Percentiles rank a stretch among this genome's conserved stretches.
These are phyloP conservation scores for Tiliacea aurago DNA, from an alignment of 2,888 invertebrate genomes.

Conservation along the genomic window DNA sequence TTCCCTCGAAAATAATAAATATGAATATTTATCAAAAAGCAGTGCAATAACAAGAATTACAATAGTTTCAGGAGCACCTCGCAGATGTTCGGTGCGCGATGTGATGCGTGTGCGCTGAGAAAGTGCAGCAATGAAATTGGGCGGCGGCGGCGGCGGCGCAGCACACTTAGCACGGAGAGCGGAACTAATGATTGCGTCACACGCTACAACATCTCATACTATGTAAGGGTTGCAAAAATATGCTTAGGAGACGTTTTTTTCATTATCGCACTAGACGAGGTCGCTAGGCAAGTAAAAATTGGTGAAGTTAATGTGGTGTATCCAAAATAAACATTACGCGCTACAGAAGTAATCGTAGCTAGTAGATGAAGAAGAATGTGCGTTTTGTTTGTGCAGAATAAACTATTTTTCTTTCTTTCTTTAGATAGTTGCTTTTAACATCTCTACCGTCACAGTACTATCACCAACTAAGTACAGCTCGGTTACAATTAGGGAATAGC, in stretches of 20 bases:
- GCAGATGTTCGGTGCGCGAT: slow-evolving; percentile 23
- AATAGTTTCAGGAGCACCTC: not conserved
- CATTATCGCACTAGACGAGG: not conserved
- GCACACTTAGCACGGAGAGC: slow-evolving; percentile 79
- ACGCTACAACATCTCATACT: slow-evolving; percentile 60
- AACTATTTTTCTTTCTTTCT: no score
- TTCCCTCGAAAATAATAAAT: not conserved
- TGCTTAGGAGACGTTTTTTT: not conserved
- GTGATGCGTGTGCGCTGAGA: slow-evolving; percentile 74
- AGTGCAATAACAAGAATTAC: not conserved
- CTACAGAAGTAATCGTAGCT: not conserved
- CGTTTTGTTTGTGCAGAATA: no score
- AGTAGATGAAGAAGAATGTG: no score
- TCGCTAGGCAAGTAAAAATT: not conserved
- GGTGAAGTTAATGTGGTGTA: not conserved
- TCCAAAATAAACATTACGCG: not conserved
- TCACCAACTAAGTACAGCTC: slow-evolving; percentile 8
- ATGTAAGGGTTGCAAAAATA: slow-evolving; percentile 23
- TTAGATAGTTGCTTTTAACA: no score
- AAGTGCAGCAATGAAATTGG: slow-evolving; percentile 79
- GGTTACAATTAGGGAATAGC: slow-evolving; percentile 51
- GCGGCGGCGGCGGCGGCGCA: slow-evolving; percentile 62
- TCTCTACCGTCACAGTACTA: no score
- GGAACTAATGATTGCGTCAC: slow-evolving; percentile 81
- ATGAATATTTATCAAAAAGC: not conserved